These are phyloP conservation scores for Catamblyrhynchus diadema DNA, from an alignment of 2,797 vertebrate genomes.

Conservation along the genomic window DNA sequence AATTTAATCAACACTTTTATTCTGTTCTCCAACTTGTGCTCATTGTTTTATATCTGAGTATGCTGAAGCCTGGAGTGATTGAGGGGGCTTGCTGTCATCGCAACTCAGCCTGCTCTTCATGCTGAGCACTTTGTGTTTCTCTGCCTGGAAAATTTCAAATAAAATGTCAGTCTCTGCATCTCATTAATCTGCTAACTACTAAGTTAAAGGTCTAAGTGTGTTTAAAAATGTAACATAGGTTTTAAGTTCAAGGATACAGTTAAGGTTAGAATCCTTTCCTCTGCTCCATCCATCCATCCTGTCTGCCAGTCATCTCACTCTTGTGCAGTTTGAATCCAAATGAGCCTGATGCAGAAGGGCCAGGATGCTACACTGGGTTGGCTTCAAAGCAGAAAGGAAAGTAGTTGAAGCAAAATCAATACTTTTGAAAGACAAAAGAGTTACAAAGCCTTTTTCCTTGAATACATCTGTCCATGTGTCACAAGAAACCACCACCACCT, in stretches of 20 bases:
- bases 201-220: slow-evolving; percentile 54
- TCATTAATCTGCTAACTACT: slow-evolving; percentile 67
- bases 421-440: slow-evolving; percentile 13
- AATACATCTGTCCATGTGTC: neutral
- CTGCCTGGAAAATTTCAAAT: slow-evolving; percentile 61
- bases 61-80: slow-evolving; percentile 44
- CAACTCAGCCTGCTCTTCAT: slow-evolving; percentile 46
- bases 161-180: slow-evolving; percentile 68
- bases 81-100: slow-evolving; percentile 55
- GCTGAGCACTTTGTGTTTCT: slow-evolving; percentile 58
- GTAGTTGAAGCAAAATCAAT: slow-evolving; percentile 38
- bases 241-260: slow-evolving; percentile 45
- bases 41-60: slow-evolving; percentile 34
- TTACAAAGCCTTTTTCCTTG: slow-evolving; percentile 27
- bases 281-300: neutral
- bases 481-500: neutral
- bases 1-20: slow-evolving; percentile 45
- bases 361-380: neutral
- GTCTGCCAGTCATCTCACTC: neutral
- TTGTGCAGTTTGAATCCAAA: neutral
- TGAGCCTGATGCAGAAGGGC: neutral
- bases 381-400: neutral
- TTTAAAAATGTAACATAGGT: slow-evolving; percentile 57
- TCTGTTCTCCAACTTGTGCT: slow-evolving; percentile 38
- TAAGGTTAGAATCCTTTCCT: slow-evolving; percentile 27